These are phyloP conservation scores for Macrostomum cliftonense DNA, from an alignment of 2,888 invertebrate genomes.

Conservation along the genomic window DNA sequence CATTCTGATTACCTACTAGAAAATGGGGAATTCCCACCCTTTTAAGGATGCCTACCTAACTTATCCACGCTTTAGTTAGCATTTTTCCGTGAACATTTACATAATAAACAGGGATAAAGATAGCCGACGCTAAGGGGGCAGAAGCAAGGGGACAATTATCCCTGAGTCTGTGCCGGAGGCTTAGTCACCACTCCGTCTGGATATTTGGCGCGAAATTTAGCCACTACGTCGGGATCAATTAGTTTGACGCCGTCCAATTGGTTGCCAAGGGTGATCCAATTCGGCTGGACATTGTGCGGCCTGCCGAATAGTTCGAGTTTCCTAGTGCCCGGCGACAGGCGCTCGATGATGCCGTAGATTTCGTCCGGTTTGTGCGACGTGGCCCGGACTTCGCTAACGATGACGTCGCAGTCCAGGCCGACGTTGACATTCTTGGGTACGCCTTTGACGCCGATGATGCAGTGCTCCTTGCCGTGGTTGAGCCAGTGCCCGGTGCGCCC, in stretches of 20 bases:
- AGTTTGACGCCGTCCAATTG: constrained; percentile 82
- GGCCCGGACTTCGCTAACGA: constrained; percentile 83
- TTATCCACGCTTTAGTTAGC: too few species aligned
- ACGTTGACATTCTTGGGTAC: constrained; percentile 61
- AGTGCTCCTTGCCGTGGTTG: constrained; percentile 95
- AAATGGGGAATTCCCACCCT: too few species aligned
- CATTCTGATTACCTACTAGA: too few species aligned
- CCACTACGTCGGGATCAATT: constrained; percentile 72
- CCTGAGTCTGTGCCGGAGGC: background rate
- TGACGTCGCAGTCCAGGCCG: constrained; percentile 87
- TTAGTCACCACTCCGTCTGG: constrained; percentile 52
- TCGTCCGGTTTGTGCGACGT: constrained; percentile 96
- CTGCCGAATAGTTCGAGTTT: constrained; percentile 91
- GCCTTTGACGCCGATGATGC: constrained; percentile 86
- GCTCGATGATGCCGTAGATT: constrained; percentile 88
- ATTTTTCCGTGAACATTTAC: too few species aligned
- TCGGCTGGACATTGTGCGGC: constrained; percentile 90
- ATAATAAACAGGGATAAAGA: too few species aligned
- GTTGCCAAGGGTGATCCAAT: constrained; percentile 85
- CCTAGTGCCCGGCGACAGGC: constrained; percentile 80
- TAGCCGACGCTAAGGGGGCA: too few species aligned
- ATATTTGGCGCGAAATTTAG: constrained; percentile 66
- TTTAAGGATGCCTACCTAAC: too few species aligned
- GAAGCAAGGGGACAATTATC: too few species aligned
- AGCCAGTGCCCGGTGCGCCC: constrained; percentile 94